phyloP scores from a whole-genome alignment of 2,888 invertebrate species.

The Drosophila mercatorum region DNA sequence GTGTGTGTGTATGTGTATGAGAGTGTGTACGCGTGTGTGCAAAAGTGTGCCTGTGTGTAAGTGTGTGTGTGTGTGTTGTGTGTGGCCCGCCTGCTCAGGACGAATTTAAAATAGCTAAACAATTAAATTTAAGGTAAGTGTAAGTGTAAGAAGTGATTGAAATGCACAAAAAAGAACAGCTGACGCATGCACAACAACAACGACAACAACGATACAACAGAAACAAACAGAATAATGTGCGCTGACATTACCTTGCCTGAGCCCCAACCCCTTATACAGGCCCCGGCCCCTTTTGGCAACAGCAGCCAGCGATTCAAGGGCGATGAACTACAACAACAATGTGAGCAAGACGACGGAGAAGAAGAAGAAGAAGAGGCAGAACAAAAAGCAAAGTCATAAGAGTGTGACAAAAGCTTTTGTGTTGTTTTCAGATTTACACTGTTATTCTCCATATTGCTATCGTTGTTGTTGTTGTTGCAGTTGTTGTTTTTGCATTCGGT shows the following conservation, averaged over 20 bases:
- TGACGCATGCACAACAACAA: slow-evolving; percentile 61
- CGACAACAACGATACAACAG: slow-evolving; percentile 10
- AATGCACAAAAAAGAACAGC: slow-evolving; percentile 57
- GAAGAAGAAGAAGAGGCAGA: slow-evolving; percentile 22
- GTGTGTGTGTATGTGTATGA: slow-evolving; percentile 31
- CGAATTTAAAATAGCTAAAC: slow-evolving; percentile 64
- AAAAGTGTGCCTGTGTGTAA: neutral
- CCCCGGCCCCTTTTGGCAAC: slow-evolving; percentile 57
- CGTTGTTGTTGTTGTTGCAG: slow-evolving; percentile 2
- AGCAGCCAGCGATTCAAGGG: slow-evolving; percentile 65
- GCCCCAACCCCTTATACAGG: slow-evolving; percentile 55
- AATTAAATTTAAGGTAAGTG: slow-evolving; percentile 67
- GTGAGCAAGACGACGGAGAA: slow-evolving; percentile 35
- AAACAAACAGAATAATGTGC: slow-evolving; percentile 22
- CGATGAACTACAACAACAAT: slow-evolving; percentile 69
- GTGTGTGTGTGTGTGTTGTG: slow-evolving; percentile 9
- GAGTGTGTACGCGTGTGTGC: slow-evolving; percentile 39
- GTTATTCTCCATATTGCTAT: slow-evolving; percentile 28
- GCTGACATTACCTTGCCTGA: slow-evolving; percentile 56
- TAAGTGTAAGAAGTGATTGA: slow-evolving; percentile 32
- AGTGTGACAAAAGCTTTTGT: slow-evolving; percentile 55
- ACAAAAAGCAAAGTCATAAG: slow-evolving; percentile 49
- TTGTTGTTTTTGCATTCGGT: slow-evolving; percentile 14
- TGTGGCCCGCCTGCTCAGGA: slow-evolving; percentile 55
- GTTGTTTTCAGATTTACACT: slow-evolving; percentile 38